These are phyloP conservation scores for Melanotaenia duboulayi DNA, from an alignment of 2,113 vertebrate genomes.

Conservation along the genomic window DNA sequence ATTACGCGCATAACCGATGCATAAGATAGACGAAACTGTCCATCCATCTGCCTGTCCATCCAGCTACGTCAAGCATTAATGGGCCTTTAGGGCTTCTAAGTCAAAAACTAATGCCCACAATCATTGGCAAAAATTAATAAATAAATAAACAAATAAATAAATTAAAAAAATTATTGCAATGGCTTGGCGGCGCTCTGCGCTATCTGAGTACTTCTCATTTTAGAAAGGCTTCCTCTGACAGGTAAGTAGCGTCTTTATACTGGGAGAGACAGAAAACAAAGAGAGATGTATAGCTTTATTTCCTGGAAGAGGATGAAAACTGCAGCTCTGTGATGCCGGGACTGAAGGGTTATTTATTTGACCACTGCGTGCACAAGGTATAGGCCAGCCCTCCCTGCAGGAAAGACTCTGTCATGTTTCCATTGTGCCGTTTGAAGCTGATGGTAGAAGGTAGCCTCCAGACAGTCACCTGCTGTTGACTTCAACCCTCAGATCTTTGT, in stretches of 20 bases:
- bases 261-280: constrained; percentile 19
- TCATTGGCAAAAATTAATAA: too few relatives aligned
- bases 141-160: too few relatives aligned
- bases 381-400: constrained; percentile 32
- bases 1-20: too few relatives aligned
- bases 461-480: constrained; percentile 65
- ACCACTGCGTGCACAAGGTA: constrained; percentile 26
- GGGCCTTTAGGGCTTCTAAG: too few relatives aligned
- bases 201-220: too few relatives aligned
- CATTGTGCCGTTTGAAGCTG: constrained; percentile 58
- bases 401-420: constrained; percentile 37
- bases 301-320: constrained; percentile 43
- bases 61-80: too few relatives aligned
- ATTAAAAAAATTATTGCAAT: too few relatives aligned
- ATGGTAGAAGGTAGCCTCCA: constrained; percentile 47
- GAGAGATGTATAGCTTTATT: constrained; percentile 39
- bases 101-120: too few relatives aligned
- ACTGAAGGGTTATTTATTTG: constrained; percentile 54
- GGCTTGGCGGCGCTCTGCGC: too few relatives aligned
- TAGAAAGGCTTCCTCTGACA: constrained; percentile 17
- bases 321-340: constrained; percentile 24
- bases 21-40: too few relatives aligned
- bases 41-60: too few relatives aligned
- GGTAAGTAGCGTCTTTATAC: constrained; percentile 24
- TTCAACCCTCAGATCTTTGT: constrained; percentile 26